Evolutionary conservation across 2,888 invertebrate species (phyloP), one percentile per base, ranked within the genome.

Genomic region (Punctoribates punctum): DNA sequence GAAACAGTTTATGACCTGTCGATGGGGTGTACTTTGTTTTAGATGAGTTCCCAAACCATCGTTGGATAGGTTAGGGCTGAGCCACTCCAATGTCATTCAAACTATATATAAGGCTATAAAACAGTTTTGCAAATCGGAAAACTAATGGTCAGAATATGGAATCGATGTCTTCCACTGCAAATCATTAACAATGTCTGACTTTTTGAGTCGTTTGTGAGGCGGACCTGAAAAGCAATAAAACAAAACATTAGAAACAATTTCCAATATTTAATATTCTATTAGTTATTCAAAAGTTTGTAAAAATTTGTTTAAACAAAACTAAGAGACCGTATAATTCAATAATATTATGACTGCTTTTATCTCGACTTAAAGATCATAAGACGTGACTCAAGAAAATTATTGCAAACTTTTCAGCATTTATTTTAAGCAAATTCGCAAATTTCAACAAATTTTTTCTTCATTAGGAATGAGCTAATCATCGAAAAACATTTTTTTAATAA

Each of bases 101-200:
- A 54, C 54, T n/a, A n/a, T 54, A 48, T 20, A 48, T 34, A 34
- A 34, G 34, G 54, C 54, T 20, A 54, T 54, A 54, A 54, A 54
- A 54, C 54, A 54, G 9, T 54, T 54, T n/a, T n/a, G 8, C 20
- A 48, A 17, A n/a, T 20, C 17, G n/a, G 5, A 20, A 54, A 48
- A 65, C 29, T 29, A 65, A 29, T 65, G 25, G 29, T 65, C 62
- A 34, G 27, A 23, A 34, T 65, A 65, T 25, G 62, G 34, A 20
- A 67, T 67, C 67, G 67, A 67, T 67, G 67, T 67, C 29, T 67
- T 67, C 11, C 38, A 6, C 42, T 75, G n/a, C 20, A 75, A 51
- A 23, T 75, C 75, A 42, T 70, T 67, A 29, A 75, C 46, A 27
- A 75, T 62, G 38, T 75, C 75, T 17, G 75, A 75, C 67, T 75